Conservation (phyloP, 2,797 vertebrate species). For the Lacerta bilineata region DNA sequence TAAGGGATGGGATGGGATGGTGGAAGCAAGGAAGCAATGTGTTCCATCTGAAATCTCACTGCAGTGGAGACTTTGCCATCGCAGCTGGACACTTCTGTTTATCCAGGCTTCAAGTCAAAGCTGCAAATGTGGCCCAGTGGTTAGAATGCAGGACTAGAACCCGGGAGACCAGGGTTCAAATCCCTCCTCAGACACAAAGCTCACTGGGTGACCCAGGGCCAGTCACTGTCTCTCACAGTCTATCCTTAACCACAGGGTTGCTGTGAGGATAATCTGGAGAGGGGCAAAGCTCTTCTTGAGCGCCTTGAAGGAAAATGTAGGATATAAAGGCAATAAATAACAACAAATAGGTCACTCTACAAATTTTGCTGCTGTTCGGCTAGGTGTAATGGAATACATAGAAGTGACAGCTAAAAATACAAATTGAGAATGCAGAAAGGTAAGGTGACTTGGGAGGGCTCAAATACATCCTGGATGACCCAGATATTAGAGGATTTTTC, state of each 20-base stretch:
- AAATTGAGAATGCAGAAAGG: background rate
- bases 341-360: background rate
- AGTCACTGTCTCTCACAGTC: no score
- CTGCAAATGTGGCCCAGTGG: no score
- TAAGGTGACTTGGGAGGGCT: background rate
- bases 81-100: background rate
- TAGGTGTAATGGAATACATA: background rate
- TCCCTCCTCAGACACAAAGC: no score
- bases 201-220: no score
- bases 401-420: conserved; percentile 4
- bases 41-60: background rate
- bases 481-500: background rate
- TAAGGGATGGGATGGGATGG: background rate
- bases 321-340: background rate
- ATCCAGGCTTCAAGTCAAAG: background rate
- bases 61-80: background rate
- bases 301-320: no score
- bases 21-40: background rate
- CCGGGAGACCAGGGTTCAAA: no score
- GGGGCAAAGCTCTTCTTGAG: no score
- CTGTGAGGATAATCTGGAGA: no score
- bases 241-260: no score
- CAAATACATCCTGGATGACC: background rate
- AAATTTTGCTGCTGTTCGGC: background rate
- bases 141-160: no score